Evolutionary conservation across 2,113 vertebrate species (phyloP).

Genomic region (Mormyrus lacerda): DNA sequence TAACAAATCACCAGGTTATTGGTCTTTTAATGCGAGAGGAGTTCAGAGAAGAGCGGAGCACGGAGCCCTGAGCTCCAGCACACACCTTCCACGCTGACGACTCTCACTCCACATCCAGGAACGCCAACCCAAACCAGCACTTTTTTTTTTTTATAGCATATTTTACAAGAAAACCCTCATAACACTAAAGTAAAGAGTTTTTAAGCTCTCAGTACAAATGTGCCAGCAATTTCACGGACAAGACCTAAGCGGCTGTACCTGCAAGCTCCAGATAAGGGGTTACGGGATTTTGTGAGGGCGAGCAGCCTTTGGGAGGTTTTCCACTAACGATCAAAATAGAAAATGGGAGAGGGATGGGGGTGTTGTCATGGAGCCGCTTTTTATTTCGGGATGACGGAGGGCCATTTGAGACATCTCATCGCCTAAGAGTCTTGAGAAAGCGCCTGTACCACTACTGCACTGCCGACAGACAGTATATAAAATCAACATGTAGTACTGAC

Average conservation of each 20-base stretch:
- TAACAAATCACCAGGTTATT: slow-evolving; percentile 49
- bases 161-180: slow-evolving; percentile 5
- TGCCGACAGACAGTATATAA: background rate
- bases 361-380: background rate
- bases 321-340: background rate
- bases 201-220: background rate
- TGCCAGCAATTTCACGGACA: background rate
- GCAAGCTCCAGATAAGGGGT: background rate
- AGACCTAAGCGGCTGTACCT: slow-evolving; percentile 2
- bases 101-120: background rate
- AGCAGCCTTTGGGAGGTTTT: background rate
- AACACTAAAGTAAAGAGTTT: background rate
- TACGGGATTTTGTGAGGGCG: background rate
- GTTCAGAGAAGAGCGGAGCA: slow-evolving; percentile 22
- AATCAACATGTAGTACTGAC: background rate
- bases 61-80: background rate
- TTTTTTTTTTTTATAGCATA: background rate
- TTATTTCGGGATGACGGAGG: background rate
- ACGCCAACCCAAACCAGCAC: background rate
- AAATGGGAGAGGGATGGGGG: background rate
- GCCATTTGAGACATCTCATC: background rate
- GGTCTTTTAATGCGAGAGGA: slow-evolving; percentile 32
- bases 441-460: background rate
- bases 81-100: no score
- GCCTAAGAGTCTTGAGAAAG: background rate